phyloP scores from a whole-genome alignment of 2,888 invertebrate species.

The Plebejus argus region DNA sequence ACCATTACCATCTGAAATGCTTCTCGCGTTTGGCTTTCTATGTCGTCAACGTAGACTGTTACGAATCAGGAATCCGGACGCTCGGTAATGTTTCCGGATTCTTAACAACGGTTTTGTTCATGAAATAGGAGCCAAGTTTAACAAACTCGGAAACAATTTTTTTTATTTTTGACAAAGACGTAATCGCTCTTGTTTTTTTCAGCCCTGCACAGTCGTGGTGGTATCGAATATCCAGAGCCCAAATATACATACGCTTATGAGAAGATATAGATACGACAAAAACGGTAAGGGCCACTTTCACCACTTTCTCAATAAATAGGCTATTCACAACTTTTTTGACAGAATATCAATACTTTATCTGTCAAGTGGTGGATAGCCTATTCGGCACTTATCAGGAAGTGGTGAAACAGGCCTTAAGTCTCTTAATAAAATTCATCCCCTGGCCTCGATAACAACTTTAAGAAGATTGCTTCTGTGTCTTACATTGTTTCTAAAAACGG shows the following conservation, averaged over 20 bases:
- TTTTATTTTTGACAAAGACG: not conserved
- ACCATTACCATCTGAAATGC: not conserved
- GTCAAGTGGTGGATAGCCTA: too few species aligned
- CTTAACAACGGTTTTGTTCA: not conserved
- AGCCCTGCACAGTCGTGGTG: conserved; percentile 69
- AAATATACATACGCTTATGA: conserved; percentile 63
- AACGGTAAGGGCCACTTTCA: conserved; percentile 50
- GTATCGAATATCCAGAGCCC: conserved; percentile 66
- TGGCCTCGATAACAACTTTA: too few species aligned
- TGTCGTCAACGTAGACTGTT: not conserved
- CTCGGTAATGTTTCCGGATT: not conserved
- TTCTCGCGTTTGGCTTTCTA: not conserved
- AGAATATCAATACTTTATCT: too few species aligned
- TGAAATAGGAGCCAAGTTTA: not conserved
- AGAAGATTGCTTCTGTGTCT: not conserved
- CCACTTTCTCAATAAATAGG: too few species aligned
- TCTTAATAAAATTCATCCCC: not conserved
- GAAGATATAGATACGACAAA: conserved; percentile 70
- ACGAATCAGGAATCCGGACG: not conserved
- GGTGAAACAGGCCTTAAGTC: too few species aligned
- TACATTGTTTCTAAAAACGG: not conserved
- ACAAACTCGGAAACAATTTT: not conserved
- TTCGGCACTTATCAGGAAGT: too few species aligned
- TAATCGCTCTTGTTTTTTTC: conserved; percentile 39
- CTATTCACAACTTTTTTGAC: too few species aligned